These are phyloP conservation scores for Ciconia boyciana DNA, from an alignment of 2,113 vertebrate species.

Conservation along the genomic window DNA sequence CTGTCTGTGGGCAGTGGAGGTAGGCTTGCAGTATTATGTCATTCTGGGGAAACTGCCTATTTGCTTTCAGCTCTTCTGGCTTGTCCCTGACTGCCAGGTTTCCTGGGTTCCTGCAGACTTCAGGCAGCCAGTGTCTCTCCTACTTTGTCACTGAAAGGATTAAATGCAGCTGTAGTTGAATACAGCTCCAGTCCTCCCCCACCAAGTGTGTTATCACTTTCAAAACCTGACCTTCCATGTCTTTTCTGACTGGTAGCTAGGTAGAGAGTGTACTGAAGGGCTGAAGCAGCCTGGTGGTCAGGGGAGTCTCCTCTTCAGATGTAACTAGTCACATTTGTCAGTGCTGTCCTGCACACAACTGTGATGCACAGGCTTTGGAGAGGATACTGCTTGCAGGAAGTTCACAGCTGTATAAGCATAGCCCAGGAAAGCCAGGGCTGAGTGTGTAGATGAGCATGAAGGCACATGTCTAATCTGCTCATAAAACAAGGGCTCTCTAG, in stretches of 20 bases:
- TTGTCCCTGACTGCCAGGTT: not conserved
- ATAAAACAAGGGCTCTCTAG: not conserved
- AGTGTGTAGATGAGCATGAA: not conserved
- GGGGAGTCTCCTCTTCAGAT: not conserved
- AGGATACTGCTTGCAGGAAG: not conserved
- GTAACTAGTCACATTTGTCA: not conserved
- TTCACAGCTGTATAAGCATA: not conserved
- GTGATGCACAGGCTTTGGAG: not conserved
- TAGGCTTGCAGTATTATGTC: not conserved
- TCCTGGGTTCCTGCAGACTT: not conserved
- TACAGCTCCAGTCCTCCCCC: not conserved
- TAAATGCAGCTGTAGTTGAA: not conserved
- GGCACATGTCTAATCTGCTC: not conserved
- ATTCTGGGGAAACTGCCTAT: not conserved
- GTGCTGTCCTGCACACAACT: not conserved
- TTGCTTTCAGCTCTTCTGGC: not conserved
- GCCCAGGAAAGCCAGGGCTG: not conserved
- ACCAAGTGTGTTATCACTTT: not conserved
- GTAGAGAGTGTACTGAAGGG: not conserved
- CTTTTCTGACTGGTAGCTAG: not conserved
- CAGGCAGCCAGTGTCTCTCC: not conserved
- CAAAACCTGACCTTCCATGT: not conserved
- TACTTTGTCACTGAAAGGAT: fast-evolving
- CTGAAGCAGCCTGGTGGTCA: not conserved
- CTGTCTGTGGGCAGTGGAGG: not conserved